phyloP scores from a whole-genome alignment of 2,888 invertebrate genomes.

The Schrankia costaestrigalis region DNA sequence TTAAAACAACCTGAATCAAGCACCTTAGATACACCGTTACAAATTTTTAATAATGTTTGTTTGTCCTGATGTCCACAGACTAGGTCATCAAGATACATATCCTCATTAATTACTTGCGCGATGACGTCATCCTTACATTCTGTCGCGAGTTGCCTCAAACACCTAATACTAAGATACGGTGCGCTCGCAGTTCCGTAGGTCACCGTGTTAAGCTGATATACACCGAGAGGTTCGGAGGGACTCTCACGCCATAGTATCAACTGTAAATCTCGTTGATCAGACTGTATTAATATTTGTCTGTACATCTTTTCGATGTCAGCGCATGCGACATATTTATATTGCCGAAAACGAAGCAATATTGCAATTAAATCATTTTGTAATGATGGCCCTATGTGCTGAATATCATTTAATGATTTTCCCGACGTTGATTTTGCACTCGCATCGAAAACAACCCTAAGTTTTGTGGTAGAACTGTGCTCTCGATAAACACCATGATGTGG shows the following conservation, averaged over 20 bases:
- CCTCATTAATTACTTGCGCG: not conserved
- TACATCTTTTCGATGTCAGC: conserved; percentile 1
- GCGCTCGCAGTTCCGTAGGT: conserved; percentile 5
- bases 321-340: conserved; percentile 12
- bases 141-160: conserved; percentile 6
- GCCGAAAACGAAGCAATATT: conserved; percentile 18
- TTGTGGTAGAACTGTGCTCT: conserved; percentile 5
- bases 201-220: conserved; percentile 2
- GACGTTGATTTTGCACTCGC: conserved; percentile 13
- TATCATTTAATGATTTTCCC: conserved; percentile 21
- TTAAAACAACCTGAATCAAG: conserved; percentile 1
- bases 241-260: conserved; percentile 6
- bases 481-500: conserved; percentile 5
- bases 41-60: not conserved
- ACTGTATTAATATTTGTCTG: not conserved
- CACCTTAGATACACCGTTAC: not conserved
- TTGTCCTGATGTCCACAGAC: not conserved
- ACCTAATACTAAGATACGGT: conserved; percentile 1
- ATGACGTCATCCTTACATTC: not conserved
- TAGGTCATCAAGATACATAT: conserved; percentile 4
- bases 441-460: conserved; percentile 16
- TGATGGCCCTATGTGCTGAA: conserved; percentile 15
- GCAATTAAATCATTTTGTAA: conserved; percentile 20
- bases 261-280: conserved; percentile 1
- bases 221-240: not conserved